A percentile compares a stretch with the other conserved stretches of the same genome.
phyloP scores from a whole-genome alignment of 2,888 invertebrate genomes.

The Melitaea athalia region DNA sequence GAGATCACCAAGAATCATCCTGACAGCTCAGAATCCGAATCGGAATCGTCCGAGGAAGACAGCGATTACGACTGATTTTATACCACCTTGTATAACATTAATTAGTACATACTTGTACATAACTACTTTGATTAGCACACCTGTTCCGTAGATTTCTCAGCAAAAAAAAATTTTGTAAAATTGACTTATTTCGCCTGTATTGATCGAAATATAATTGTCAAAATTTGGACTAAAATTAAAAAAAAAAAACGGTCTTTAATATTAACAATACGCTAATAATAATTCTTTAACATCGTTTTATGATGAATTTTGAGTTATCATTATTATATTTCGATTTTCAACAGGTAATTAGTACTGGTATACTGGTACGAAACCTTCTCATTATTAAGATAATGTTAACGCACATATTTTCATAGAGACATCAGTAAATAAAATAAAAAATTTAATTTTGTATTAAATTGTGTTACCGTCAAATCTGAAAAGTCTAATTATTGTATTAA shows the following conservation, averaged over 20 bases:
- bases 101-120: neutral
- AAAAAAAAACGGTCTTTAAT: too few species aligned
- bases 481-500: neutral
- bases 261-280: too few species aligned
- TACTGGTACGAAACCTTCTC: neutral
- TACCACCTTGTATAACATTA: conserved; percentile 1
- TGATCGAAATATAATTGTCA: too few species aligned
- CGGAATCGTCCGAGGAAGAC: conserved; percentile 63
- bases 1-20: conserved; percentile 79
- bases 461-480: conserved; percentile 4
- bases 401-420: conserved; percentile 2
- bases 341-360: too few species aligned
- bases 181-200: too few species aligned
- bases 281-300: too few species aligned
- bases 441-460: neutral
- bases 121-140: neutral
- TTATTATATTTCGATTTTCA: too few species aligned
- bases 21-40: conserved; percentile 76
- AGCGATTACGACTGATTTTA: conserved; percentile 68
- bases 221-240: too few species aligned
- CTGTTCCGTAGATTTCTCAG: neutral
- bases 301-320: too few species aligned
- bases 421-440: neutral
- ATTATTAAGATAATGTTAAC: neutral
- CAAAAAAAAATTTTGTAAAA: too few species aligned